Base-by-base conservation (phyloP, 2,113 vertebrate genomes). In the Panthera uncia region DNA sequence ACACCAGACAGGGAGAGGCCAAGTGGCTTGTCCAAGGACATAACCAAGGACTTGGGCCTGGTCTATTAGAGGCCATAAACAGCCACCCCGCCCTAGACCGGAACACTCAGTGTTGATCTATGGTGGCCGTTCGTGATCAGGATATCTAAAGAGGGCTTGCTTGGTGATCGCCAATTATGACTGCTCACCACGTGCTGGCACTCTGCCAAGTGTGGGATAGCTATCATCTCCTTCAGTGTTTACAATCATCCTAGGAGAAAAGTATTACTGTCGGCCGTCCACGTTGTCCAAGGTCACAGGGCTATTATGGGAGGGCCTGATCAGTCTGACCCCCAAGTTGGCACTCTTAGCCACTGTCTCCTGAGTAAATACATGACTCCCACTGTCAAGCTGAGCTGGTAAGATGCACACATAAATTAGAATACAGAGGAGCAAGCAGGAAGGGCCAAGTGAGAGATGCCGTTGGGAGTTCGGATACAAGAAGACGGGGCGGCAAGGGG, bases 141-240 rank as follows among this genome's bases (percentile, higher is more conserved):
- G 73, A 33, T 1, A 10, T 33, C 48, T 25, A 63, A 7, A 1
- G 0, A 91, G 63, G 85, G 31, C 38, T 18, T 63, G 1, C 11
- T 3, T 7, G 23, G 69, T 5, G 55, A n/a, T 29, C 23, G 50
- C 2, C 1, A 33, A 57, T 36, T 10, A 23, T 38, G 38, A 66
- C 10, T 2, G 3, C 18, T 38, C 7, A 1, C 82, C 41, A 9
- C 0, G 6, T 27, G 21, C 55, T 48, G 48, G 61, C 48, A 1
- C 71, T 38, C 33, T 57, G 45, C n/a, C 16, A 33, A 52, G 38
- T 11, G 14, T n/a, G 16, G 31, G 6, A 5, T 7, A 29, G 6
- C 14, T 0, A 6, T 0, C 5, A 1, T 5, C 11, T 48, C 65
- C 41, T 66, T 57, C 31, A 10, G 8, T 3, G 73, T 48, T 69